Evolutionary conservation across 2,797 vertebrate species (phyloP).

Genomic region (Apogon talboti): DNA sequence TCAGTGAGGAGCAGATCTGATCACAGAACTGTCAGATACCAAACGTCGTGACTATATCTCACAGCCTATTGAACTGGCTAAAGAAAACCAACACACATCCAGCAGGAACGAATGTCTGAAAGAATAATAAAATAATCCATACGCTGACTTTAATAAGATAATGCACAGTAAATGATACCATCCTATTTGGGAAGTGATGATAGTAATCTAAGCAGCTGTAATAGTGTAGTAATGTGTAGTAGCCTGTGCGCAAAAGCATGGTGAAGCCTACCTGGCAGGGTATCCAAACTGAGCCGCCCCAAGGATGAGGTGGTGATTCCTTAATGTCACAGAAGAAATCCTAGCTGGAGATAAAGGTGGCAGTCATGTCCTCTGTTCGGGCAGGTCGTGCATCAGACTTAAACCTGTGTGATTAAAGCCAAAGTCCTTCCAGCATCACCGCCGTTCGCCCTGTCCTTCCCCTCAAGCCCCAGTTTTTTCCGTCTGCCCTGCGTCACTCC

Average conservation of each 20-base stretch:
- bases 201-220: background rate
- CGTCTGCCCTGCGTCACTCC: slow-evolving; percentile 79
- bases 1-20: background rate
- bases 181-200: background rate
- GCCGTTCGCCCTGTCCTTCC: slow-evolving; percentile 53
- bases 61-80: slow-evolving; percentile 1
- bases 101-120: background rate
- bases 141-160: background rate
- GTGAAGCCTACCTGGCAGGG: slow-evolving; percentile 69
- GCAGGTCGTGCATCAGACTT: slow-evolving; percentile 41
- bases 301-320: slow-evolving; percentile 42
- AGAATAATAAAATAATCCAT: background rate
- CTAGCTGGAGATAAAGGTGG: slow-evolving; percentile 4
- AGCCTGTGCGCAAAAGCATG: slow-evolving; percentile 9
- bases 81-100: slow-evolving; percentile 11
- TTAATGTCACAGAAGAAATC: slow-evolving; percentile 26
- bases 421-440: slow-evolving; percentile 64
- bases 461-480: slow-evolving; percentile 65
- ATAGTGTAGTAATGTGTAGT: slow-evolving; percentile 4
- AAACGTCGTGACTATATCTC: slow-evolving; percentile 62
- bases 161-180: no score
- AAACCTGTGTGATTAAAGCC: slow-evolving; percentile 49
- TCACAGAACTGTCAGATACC: slow-evolving; percentile 13
- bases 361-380: slow-evolving; percentile 51
- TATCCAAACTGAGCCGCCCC: slow-evolving; percentile 59